Evolutionary conservation across 2,113 vertebrate genomes (phyloP).

Genomic region (Ceyx margarethae): DNA sequence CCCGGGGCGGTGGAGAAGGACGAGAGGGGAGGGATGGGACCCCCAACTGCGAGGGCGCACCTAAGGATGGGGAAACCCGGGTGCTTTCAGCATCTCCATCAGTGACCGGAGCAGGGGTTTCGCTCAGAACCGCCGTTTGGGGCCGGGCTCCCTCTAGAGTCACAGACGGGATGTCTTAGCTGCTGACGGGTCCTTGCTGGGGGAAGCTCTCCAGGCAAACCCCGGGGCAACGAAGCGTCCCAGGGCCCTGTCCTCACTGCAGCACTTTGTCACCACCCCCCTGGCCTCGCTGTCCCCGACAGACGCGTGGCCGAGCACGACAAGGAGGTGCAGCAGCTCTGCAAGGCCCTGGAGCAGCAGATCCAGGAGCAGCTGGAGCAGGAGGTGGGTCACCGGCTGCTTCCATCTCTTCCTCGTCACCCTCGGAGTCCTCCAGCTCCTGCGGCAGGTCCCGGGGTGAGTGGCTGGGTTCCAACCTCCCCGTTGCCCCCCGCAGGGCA

Average conservation of each 20-base stretch:
- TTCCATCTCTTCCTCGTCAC: neutral
- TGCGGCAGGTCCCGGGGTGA: neutral
- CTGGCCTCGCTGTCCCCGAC: neutral
- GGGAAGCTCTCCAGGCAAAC: rapidly evolving
- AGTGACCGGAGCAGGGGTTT: neutral
- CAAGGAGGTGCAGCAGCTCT: conserved; percentile 71
- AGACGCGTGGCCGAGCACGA: conserved; percentile 72
- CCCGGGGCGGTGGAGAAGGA: rapidly evolving
- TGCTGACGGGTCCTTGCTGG: neutral
- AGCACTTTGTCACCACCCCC: neutral
- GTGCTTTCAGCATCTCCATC: neutral
- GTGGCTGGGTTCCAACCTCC: rapidly evolving
- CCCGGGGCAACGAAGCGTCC: rapidly evolving
- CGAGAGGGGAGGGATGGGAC: neutral
- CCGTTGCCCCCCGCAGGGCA: conserved; percentile 42
- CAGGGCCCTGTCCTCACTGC: neutral
- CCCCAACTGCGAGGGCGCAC: rapidly evolving
- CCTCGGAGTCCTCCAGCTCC: neutral
- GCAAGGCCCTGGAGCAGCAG: conserved; percentile 75
- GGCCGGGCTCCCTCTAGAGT: conserved; percentile 37
- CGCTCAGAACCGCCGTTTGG: rapidly evolving
- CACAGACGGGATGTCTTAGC: neutral
- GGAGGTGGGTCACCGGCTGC: conserved; percentile 47
- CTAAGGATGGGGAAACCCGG: neutral
- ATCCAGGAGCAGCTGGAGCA: conserved; percentile 65